These are phyloP conservation scores for Pristionchus fissidentatus DNA, from an alignment of 2,888 invertebrate species.

Conservation along the genomic window DNA sequence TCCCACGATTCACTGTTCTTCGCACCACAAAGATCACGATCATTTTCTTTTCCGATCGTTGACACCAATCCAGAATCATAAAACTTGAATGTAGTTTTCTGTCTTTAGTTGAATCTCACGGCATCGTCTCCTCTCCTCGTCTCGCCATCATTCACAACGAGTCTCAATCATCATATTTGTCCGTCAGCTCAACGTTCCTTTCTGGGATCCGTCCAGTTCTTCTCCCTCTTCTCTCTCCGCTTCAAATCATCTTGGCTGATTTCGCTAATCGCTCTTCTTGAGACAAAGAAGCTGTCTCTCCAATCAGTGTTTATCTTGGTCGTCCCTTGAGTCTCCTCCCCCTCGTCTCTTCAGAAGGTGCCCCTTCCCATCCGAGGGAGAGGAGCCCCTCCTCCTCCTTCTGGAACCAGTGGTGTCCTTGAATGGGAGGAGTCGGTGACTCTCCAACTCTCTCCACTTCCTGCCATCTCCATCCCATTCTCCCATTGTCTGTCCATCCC, in stretches of 20 bases:
- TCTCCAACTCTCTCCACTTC: neutral
- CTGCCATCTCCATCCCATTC: neutral
- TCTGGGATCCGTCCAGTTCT: constrained; percentile 10
- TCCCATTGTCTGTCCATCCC: neutral
- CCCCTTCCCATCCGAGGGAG: neutral
- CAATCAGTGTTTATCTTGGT: neutral
- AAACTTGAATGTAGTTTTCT: too few relatives aligned
- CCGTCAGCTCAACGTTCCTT: constrained; percentile 26
- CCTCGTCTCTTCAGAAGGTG: constrained; percentile 15
- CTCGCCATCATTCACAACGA: neutral
- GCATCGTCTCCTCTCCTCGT: neutral
- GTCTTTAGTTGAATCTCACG: too few relatives aligned
- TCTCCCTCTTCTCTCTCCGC: constrained; percentile 11
- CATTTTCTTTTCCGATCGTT: too few relatives aligned
- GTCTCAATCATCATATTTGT: constrained; percentile 39
- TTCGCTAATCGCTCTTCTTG: constrained; percentile 7
- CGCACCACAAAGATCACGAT: too few relatives aligned
- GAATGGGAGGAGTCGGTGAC: constrained; percentile 7
- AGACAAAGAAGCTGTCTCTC: constrained; percentile 6
- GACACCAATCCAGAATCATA: too few relatives aligned
- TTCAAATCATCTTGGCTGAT: constrained; percentile 8
- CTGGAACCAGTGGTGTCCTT: constrained; percentile 34
- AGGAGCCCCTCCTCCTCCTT: neutral
- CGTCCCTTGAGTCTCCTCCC: constrained; percentile 6
- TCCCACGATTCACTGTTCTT: too few relatives aligned